phyloP scores from a whole-genome alignment of 2,113 vertebrate genomes.

The Chiloscyllium plagiosum region DNA sequence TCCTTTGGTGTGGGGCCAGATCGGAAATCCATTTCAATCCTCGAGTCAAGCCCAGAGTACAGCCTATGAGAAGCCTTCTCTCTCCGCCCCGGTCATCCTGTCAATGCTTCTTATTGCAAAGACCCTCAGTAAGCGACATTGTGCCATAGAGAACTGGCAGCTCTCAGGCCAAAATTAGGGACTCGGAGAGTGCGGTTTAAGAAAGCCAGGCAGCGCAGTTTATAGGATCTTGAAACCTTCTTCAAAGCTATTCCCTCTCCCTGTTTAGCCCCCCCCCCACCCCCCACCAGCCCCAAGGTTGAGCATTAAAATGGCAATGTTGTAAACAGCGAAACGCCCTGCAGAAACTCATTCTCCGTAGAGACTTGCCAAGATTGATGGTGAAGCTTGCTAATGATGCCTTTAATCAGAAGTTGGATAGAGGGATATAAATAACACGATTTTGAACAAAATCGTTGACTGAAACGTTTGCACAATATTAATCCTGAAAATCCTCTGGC shows the following conservation, averaged over 20 bases:
- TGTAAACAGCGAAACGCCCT: background rate
- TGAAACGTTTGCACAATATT: background rate
- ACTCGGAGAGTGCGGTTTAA: background rate
- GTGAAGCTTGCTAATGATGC: background rate
- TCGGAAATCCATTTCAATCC: background rate
- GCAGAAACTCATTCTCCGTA: background rate
- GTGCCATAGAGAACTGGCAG: background rate
- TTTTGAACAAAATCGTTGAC: background rate
- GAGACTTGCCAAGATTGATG: background rate
- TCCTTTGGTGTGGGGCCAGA: background rate
- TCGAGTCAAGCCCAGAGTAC: background rate
- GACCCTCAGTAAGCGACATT: background rate
- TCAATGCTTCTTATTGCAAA: background rate
- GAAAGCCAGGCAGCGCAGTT: background rate
- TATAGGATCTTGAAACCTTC: background rate
- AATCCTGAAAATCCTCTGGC: background rate
- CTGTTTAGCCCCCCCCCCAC: background rate
- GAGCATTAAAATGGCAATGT: background rate
- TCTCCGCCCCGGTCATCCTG: background rate
- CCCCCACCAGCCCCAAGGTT: background rate
- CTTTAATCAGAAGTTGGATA: background rate
- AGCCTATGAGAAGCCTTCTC: background rate
- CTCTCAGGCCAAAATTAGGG: background rate
- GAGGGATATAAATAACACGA: background rate
- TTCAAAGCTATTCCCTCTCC: background rate